Evolutionary conservation across 2,888 invertebrate genomes (phyloP).

Genomic region (Caenorhabditis drosophilae): DNA sequence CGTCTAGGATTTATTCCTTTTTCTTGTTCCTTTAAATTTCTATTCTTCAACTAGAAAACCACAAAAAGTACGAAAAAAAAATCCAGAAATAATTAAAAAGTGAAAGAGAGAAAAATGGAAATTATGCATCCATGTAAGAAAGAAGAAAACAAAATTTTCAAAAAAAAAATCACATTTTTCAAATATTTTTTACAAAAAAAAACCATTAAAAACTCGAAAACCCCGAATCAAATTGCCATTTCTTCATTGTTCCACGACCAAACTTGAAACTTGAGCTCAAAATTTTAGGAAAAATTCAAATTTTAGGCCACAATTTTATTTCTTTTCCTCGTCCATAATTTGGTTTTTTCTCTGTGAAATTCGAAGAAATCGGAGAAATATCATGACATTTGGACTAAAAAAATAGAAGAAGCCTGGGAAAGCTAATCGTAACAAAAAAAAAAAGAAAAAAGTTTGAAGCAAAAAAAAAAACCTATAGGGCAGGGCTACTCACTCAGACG

Average conservation of each 20-base stretch:
- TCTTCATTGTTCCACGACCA: too few species aligned
- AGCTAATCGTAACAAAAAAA: too few species aligned
- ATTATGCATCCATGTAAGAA: not conserved
- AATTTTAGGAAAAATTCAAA: not conserved
- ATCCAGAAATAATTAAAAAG: not conserved
- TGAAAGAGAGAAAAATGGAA: not conserved
- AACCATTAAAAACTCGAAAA: not conserved
- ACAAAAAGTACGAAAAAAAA: not conserved
- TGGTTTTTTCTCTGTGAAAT: not conserved
- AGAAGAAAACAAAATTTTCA: not conserved
- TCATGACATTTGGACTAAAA: too few species aligned
- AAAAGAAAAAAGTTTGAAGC: not conserved
- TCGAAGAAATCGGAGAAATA: not conserved
- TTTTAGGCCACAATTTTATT: not conserved
- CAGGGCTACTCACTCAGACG: too few species aligned
- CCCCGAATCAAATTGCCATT: not conserved
- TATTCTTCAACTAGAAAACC: conserved; percentile 10
- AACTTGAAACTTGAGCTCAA: not conserved
- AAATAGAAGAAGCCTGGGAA: too few species aligned
- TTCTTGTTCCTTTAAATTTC: too few species aligned
- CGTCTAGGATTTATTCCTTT: too few species aligned
- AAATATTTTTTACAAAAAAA: not conserved
- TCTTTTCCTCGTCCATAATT: not conserved
- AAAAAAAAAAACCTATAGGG: too few species aligned
- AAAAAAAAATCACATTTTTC: not conserved